phyloP scores from a whole-genome alignment of 2,888 invertebrate species.

The Cenopis cana region DNA sequence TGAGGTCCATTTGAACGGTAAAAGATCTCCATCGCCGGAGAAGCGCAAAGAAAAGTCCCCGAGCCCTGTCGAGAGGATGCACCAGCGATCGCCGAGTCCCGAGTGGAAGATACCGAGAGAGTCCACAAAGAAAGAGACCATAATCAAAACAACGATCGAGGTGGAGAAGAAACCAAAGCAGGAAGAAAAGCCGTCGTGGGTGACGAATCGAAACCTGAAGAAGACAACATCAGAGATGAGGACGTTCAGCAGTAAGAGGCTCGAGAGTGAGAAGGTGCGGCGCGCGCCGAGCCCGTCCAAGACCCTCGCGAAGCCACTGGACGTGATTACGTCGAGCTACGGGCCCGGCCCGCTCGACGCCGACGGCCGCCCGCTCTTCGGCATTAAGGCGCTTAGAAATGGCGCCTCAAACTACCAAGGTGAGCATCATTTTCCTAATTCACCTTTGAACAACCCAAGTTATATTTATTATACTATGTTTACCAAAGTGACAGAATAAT shows the following conservation, averaged over 20 bases:
- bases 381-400: constrained; percentile 89
- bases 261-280: constrained; percentile 73
- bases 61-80: constrained; percentile 55
- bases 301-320: constrained; percentile 78
- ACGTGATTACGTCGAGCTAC: constrained; percentile 92
- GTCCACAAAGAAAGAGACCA: constrained; percentile 67
- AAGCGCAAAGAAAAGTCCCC: constrained; percentile 56
- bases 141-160: constrained; percentile 67
- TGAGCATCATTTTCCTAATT: constrained; percentile 56
- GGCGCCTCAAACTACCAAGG: constrained; percentile 88
- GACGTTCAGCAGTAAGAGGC: constrained; percentile 70
- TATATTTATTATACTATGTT: no score
- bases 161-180: constrained; percentile 67
- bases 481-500: no score
- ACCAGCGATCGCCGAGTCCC: constrained; percentile 68
- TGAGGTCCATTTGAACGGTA: constrained; percentile 67
- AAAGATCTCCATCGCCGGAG: constrained; percentile 69
- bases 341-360: constrained; percentile 93
- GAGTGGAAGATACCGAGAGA: constrained; percentile 58
- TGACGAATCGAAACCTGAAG: constrained; percentile 85
- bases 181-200: constrained; percentile 87
- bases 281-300: constrained; percentile 73
- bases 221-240: constrained; percentile 78
- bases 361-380: constrained; percentile 91
- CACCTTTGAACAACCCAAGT: no score